A percentile compares a stretch with the other conserved stretches of the same genome.
Conservation (phyloP, 2,888 invertebrate genomes). For the Clepsis dumicolana region DNA sequence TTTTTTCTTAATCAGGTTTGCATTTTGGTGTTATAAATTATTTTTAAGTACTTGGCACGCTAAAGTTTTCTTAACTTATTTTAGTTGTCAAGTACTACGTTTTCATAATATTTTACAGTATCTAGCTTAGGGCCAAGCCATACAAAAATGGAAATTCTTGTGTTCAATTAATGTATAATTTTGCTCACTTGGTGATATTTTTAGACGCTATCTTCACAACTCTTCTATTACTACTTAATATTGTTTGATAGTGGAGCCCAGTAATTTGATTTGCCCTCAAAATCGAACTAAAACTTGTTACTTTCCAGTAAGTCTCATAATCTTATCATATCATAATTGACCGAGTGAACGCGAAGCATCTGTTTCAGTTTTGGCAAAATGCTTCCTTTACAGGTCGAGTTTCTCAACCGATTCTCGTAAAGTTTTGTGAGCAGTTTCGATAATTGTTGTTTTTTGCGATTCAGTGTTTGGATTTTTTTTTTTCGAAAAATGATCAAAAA, state of each 20-base stretch:
- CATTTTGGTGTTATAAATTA: not conserved
- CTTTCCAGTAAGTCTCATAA: too few relatives aligned
- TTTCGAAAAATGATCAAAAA: too few relatives aligned
- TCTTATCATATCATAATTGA: too few relatives aligned
- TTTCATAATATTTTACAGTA: not conserved
- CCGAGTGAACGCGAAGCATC: too few relatives aligned
- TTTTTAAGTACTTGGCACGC: not conserved
- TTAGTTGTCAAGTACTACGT: not conserved
- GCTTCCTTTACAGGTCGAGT: too few relatives aligned
- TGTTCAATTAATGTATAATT: conserved; percentile 28
- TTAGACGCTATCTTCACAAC: conserved; percentile 40
- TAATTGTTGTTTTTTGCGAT: too few relatives aligned
- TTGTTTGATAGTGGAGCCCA: not conserved
- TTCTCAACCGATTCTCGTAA: too few relatives aligned
- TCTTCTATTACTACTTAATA: conserved; percentile 30
- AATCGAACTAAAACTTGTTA: not conserved
- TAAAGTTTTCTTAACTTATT: not conserved
- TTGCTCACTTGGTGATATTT: conserved; percentile 38
- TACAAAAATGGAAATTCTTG: conserved; percentile 9
- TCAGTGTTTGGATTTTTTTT: too few relatives aligned
- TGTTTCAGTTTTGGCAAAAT: too few relatives aligned
- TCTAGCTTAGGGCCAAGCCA: conserved; percentile 4
- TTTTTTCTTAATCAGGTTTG: not conserved
- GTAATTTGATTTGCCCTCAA: not conserved
- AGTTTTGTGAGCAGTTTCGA: too few relatives aligned